Base-by-base conservation (phyloP, 2,113 vertebrate species). In the Hypomesus transpacificus region DNA sequence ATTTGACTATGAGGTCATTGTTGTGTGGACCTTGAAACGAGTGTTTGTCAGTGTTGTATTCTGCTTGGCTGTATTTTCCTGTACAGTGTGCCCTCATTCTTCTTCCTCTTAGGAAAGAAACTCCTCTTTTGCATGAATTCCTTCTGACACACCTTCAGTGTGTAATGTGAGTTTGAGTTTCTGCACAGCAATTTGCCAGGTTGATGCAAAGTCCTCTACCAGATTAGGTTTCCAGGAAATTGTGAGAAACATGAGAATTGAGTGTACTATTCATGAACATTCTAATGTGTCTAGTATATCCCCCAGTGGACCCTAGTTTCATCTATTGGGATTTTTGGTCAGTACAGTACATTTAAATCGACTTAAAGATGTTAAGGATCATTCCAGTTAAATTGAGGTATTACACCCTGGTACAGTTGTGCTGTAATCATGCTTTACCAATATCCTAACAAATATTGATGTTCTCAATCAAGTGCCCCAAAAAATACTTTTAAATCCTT, bases 141-240 rank as follows among this genome's bases (percentile, higher is more conserved):
- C 34, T n/a, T 34, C 60, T 46, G 39, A 34, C 58, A 20, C 18
- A 6, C 20, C 34, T 17, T 60, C 5, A 60, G 7, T 46, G 31
- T 60, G 69, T 57, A 26, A 50, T 28, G 24, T 18, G 39, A 46
- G n/a, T 21, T 21, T 6, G 18, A 46, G 8, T 20, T 20, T 65
- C 18, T 1, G 21, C 63, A 24, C 22, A 7, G 34, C 51, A 31
- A 6, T 22, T 39, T 70, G 60, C 63, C 61, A 21, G 22, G 3
- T 20, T 53, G 65, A 56, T 22, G 34, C 54, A 59, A 69, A 61
- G 28, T 71, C 68, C 3, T 14, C 21, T 76, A 66, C 58, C 68
- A 51, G 13, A 22, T 22, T 22, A 68, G 57, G 21, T 22, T 59
- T 22, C 57, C 21, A 59, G 57, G 21, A 22, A 22, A 59, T 24